These are phyloP conservation scores for Myathropa florea DNA, from an alignment of 2,888 invertebrate genomes.

Conservation along the genomic window DNA sequence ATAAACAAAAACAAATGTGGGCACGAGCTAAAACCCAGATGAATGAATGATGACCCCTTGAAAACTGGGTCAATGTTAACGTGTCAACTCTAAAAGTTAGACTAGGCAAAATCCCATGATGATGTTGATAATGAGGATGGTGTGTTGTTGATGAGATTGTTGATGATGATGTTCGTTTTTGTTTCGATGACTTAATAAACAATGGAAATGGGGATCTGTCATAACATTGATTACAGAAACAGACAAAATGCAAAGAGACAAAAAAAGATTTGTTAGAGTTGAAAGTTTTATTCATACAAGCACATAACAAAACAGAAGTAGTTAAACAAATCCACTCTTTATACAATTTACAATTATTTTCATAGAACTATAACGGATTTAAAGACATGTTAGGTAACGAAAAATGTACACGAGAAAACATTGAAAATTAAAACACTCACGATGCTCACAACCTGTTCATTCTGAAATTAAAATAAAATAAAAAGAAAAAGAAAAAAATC, in stretches of 20 bases:
- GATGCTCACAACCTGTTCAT: conserved; percentile 80
- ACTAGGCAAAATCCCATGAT: conserved; percentile 8
- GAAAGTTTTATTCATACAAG: conserved; percentile 19
- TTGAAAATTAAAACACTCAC: conserved; percentile 76
- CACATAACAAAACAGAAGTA: conserved; percentile 10
- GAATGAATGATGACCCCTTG: conserved; percentile 18
- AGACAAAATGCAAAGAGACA: conserved; percentile 19
- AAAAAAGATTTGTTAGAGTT: conserved; percentile 6
- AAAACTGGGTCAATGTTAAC: conserved; percentile 60
- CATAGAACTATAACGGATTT: not conserved
- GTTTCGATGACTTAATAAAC: not conserved
- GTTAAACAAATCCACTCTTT: conserved; percentile 15
- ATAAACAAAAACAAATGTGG: conserved; percentile 19
- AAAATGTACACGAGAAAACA: conserved; percentile 41
- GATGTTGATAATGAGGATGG: conserved; percentile 16
- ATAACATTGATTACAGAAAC: not conserved
- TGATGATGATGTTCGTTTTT: conserved; percentile 7
- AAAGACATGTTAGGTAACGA: not conserved
- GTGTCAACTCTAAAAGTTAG: conserved; percentile 34
- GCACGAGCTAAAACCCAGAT: conserved; percentile 13
- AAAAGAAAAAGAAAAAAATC: conserved; percentile 74
- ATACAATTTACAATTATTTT: conserved; percentile 1
- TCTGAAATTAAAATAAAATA: conserved; percentile 79
- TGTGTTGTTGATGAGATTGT: not conserved
- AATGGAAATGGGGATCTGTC: not conserved